phyloP scores from a whole-genome alignment of 2,113 vertebrate genomes.

The Callipepla californica region DNA sequence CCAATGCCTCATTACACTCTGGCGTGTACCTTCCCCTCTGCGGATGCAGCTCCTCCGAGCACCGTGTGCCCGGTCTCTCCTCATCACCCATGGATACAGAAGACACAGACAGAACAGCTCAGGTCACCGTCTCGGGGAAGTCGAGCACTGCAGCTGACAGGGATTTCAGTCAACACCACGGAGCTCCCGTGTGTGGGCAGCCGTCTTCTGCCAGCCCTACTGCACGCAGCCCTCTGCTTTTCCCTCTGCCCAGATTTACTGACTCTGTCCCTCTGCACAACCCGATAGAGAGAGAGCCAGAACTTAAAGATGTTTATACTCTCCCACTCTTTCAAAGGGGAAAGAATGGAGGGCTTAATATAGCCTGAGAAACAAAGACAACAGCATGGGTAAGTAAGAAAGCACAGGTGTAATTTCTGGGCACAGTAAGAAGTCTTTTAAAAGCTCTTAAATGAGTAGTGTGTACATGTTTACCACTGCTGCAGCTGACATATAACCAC shows the following conservation, averaged over 20 bases:
- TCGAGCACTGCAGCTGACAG: constrained; percentile 49
- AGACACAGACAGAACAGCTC: not conserved
- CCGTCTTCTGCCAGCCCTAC: not conserved
- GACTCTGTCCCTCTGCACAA: not conserved
- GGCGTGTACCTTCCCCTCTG: not conserved
- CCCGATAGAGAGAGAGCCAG: not conserved
- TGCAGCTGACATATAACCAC: constrained; percentile 60
- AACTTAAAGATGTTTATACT: not conserved
- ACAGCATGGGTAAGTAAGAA: constrained; percentile 55
- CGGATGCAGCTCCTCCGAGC: not conserved
- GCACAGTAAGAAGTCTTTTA: constrained; percentile 70
- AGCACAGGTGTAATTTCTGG: constrained; percentile 74
- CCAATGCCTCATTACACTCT: not conserved
- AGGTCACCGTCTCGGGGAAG: not conserved
- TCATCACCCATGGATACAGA: not conserved
- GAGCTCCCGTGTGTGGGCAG: not conserved
- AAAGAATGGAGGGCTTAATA: not conserved
- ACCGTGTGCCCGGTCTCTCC: not conserved
- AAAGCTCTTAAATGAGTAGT: constrained; percentile 65
- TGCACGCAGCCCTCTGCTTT: not conserved
- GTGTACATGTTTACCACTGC: constrained; percentile 66
- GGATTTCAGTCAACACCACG: constrained; percentile 56
- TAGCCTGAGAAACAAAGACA: constrained; percentile 46
- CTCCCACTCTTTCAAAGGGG: not conserved
- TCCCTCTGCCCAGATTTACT: not conserved